These are phyloP conservation scores for Ciconia boyciana DNA, from an alignment of 2,113 vertebrate species.

Conservation along the genomic window DNA sequence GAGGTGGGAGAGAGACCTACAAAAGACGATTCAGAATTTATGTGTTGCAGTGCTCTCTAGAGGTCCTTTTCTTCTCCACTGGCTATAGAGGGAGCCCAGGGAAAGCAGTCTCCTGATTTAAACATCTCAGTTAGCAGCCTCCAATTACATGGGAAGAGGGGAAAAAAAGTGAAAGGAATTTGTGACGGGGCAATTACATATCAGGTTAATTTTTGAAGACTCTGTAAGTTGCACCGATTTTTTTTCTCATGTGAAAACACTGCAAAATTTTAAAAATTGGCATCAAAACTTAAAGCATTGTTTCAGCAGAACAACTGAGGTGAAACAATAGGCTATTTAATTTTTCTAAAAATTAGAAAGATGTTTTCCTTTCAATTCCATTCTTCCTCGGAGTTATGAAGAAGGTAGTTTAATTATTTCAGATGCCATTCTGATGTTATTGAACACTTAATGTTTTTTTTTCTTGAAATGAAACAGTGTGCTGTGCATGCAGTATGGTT, in stretches of 20 bases:
- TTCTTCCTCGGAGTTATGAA: background rate
- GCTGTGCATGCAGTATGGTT: background rate
- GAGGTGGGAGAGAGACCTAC: background rate
- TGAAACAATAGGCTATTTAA: background rate
- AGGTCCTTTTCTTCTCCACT: background rate
- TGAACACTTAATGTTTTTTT: background rate
- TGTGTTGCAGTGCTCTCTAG: slow-evolving; percentile 34
- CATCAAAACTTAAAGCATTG: background rate
- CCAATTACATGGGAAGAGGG: background rate
- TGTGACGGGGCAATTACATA: background rate
- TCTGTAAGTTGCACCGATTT: background rate
- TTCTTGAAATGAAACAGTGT: background rate
- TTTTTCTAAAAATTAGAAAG: background rate
- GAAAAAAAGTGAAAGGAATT: background rate
- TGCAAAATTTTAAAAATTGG: background rate
- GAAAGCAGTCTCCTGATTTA: background rate
- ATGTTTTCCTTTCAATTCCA: background rate
- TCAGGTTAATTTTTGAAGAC: background rate
- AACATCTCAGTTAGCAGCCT: background rate
- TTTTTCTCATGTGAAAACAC: background rate
- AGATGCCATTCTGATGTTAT: background rate
- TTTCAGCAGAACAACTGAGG: background rate
- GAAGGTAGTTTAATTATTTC: background rate
- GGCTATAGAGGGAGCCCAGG: background rate
- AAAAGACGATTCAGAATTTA: background rate